These are phyloP conservation scores for Phymatocera aterrima DNA, from an alignment of 2,888 invertebrate species.

Conservation along the genomic window DNA sequence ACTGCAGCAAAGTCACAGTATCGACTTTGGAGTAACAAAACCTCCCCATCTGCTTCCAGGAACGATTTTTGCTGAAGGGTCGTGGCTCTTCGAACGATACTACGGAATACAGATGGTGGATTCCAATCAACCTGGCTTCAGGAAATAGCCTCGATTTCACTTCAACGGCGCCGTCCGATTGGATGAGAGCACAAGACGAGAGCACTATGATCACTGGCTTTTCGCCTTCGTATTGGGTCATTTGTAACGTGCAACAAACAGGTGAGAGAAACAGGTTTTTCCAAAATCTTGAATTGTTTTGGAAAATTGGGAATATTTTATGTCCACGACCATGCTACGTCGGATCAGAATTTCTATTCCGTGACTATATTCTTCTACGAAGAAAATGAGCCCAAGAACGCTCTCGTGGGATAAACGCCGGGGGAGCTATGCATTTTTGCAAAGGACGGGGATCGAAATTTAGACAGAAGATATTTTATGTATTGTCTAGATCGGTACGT, in stretches of 20 bases:
- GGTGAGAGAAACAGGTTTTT: constrained; percentile 70
- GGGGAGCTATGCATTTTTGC: no score
- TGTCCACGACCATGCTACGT: no score
- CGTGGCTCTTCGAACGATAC: constrained; percentile 40
- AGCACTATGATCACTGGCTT: constrained; percentile 61
- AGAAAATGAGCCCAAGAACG: no score
- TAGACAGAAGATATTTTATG: no score
- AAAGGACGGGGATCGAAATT: no score
- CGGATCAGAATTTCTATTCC: no score
- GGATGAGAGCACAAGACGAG: constrained; percentile 73
- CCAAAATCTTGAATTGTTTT: no score
- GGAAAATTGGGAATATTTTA: not conserved
- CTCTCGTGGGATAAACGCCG: no score
- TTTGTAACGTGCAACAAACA: constrained; percentile 84
- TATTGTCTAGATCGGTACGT: no score
- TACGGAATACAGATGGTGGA: constrained; percentile 59
- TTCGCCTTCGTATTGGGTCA: constrained; percentile 78
- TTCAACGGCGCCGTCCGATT: constrained; percentile 75
- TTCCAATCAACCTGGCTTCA: constrained; percentile 66
- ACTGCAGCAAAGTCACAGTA: not conserved
- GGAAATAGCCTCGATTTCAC: constrained; percentile 69
- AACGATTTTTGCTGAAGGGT: constrained; percentile 40
- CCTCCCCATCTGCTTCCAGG: not conserved
- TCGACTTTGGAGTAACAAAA: not conserved
- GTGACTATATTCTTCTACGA: no score